Evolutionary conservation across 2,797 vertebrate genomes (phyloP), one percentile per base, ranked within the genome.

Genomic region (Glyptemys insculpta): DNA sequence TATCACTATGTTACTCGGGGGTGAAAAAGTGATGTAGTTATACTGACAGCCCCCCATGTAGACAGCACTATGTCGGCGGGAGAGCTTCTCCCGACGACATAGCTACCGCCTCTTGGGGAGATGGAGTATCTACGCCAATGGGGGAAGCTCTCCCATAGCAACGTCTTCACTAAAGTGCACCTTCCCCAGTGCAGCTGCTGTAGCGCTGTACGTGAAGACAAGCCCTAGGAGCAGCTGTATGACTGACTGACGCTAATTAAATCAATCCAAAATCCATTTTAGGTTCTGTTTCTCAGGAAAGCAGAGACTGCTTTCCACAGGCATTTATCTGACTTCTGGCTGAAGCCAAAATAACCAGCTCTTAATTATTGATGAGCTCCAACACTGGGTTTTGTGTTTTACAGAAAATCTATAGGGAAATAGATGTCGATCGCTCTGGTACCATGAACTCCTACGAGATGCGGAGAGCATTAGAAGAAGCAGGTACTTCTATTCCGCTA

Each of bases 401-500:
- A 5, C 94, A 99, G 99, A 98, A 97, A 86, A 98, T 99, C 91
- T 99, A 99, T 97, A 98, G 98, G 34, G 95, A 98, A 86, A 98
- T 98, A 18, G 99, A 99, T 21, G 96, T 98, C 90, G 99, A 99
- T 95, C 90, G 82, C n/a, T 99, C 99, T 0, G 99, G 99, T 12
- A 99, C 98, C n/a, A 99, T 99, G 98, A 99, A 98, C 94, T 98
- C 98, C 0, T 98, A 98, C 0, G 99, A 99, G 98, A 99, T 99
- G 98, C 98, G 99, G 91, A 91, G 79, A 23, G 99, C 99, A 0
- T 95, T 99, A 90, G 98, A 99, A 91, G 93, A 97, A 94, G 98
- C 99, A 95, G 99, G 99, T 99, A 95, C 31, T 83, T 57, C 1
- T 31, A 12, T 25, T 19, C 15, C 2, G 86, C 59, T 47, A 21